phyloP scores from a whole-genome alignment of 2,888 invertebrate genomes.

The Hemaris fuciformis region DNA sequence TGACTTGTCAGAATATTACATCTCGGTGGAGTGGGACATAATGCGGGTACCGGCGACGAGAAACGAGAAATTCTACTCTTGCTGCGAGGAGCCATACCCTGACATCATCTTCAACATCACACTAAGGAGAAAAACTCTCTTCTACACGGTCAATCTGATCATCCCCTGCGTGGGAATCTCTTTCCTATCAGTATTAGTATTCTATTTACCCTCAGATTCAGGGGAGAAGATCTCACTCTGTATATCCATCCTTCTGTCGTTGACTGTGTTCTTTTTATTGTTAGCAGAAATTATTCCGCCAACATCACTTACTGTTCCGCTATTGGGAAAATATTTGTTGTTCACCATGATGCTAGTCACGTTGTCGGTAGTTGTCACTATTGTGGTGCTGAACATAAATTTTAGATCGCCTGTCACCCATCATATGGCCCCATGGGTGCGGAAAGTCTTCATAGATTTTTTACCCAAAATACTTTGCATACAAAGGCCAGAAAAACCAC shows the following conservation, averaged over 20 bases:
- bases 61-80: slow-evolving; percentile 96
- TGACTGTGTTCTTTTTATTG: slow-evolving; percentile 96
- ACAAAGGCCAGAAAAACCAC: slow-evolving; percentile 92
- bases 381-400: slow-evolving; percentile 96
- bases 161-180: slow-evolving; percentile 98
- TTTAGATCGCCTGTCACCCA: slow-evolving; percentile 95
- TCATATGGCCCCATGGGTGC: slow-evolving; percentile 95
- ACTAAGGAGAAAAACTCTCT: slow-evolving; percentile 95
- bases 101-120: slow-evolving; percentile 99
- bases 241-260: slow-evolving; percentile 94
- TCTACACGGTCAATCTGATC: slow-evolving; percentile 98
- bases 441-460: slow-evolving; percentile 91
- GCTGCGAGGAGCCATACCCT: slow-evolving; percentile 97
- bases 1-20: slow-evolving; percentile 96
- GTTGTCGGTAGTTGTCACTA: slow-evolving; percentile 95
- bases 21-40: slow-evolving; percentile 99
- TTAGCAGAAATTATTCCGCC: slow-evolving; percentile 97
- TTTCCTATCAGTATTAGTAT: slow-evolving; percentile 97
- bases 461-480: slow-evolving; percentile 93
- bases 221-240: slow-evolving; percentile 99
- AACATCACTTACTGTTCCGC: slow-evolving; percentile 94
- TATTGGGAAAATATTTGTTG: slow-evolving; percentile 94
- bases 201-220: slow-evolving; percentile 98
- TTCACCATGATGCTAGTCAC: slow-evolving; percentile 98
- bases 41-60: slow-evolving; percentile 95